Evolutionary conservation across 2,113 vertebrate genomes (phyloP).

Genomic region (Eudyptes chrysolophus): DNA sequence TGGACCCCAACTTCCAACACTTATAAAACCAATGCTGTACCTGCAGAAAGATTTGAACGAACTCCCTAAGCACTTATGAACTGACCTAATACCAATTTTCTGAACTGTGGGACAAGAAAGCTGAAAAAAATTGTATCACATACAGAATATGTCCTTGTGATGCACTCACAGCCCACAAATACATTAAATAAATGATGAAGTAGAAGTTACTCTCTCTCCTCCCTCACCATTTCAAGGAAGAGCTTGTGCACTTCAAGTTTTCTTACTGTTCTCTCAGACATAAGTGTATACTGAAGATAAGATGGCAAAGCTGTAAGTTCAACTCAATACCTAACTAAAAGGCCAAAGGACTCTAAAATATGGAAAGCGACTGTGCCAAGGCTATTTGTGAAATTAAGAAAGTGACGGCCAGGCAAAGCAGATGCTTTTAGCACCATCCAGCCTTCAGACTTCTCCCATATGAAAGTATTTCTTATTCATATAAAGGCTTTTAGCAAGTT

Average conservation of each 20-base stretch:
- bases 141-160: not conserved
- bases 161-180: not conserved
- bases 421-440: not conserved
- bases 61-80: not conserved
- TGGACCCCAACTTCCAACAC: not conserved
- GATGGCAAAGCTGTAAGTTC: not conserved
- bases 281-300: not conserved
- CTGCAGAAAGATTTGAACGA: not conserved
- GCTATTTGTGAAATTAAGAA: not conserved
- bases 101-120: not conserved
- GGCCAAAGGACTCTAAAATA: not conserved
- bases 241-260: not conserved
- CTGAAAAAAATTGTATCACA: not conserved
- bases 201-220: not conserved
- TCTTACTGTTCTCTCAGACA: not conserved
- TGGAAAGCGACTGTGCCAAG: not conserved
- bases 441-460: not conserved
- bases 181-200: not conserved
- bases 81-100: not conserved
- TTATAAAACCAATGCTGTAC: not conserved
- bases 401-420: not conserved
- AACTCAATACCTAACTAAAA: not conserved
- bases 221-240: not conserved
- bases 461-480: constrained; percentile 3
- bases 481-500: not conserved